Evolutionary conservation across 2,888 invertebrate species (phyloP), one percentile per base, ranked within the genome.

Genomic region (Calameuta filiformis): DNA sequence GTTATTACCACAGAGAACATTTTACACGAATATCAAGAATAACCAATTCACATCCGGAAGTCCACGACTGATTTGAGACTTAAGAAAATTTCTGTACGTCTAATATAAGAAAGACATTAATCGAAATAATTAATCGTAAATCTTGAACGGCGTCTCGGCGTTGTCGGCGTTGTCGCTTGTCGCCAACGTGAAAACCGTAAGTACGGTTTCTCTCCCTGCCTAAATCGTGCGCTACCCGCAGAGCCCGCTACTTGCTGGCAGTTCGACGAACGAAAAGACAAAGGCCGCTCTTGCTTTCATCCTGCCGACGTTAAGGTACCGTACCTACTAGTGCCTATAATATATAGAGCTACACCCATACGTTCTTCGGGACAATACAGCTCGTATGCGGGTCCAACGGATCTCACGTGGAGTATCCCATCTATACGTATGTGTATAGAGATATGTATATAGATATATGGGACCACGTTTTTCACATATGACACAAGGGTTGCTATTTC

Each of bases 341-440:
- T 34, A 37, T 35, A 56, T 40, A 40, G 40, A 40, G 40, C 40
- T 40, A 15, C 15, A 40, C 40, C 40, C 40, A 40, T 68, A 69
- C 76, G 77, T 79, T 78, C 74, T 76, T 69, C 74, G 87, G 88
- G 88, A 91, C 90, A 90, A 91, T 91, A 88, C 89, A 89, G 89
- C 90, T 88, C 89, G 86, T 88, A 91, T 91, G 90, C 90, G 91
- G 91, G 91, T 90, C 90, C 91, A 91, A 91, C 89, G 89, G 90
- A 90, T 91, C 90, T 90, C 89, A 89, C 89, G 88, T 89, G 88
- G 88, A 40, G 40, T 15, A 40, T 15, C 40, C 40, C 4, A 6
- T 15, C 40, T 6, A 40, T 40, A 40, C 2, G 15, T 40, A 40
- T 15, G 15, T 40, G 40, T 15, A 40, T 40, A 6, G 15, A 40